phyloP scores from a whole-genome alignment of 30 jellyfish, hydroid and myxozoan species.

The Clytia hemisphaerica region DNA sequence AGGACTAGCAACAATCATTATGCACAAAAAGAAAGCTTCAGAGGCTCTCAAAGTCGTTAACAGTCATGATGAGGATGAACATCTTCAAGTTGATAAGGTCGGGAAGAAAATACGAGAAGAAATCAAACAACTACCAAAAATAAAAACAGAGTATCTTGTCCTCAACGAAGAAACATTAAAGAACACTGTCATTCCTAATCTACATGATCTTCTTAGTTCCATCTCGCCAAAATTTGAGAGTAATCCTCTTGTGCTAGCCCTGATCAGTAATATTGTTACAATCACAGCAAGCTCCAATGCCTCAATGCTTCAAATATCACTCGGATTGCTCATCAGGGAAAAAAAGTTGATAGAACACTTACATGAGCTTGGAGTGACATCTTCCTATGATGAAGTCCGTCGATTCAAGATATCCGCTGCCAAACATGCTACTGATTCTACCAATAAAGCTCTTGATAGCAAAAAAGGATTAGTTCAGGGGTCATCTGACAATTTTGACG shows the following conservation, averaged over 20 bases:
- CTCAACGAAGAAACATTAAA: neutral
- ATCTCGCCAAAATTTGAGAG: no score
- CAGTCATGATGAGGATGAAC: neutral
- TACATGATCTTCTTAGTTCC: no score
- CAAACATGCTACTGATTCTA: neutral
- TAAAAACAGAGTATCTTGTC: neutral
- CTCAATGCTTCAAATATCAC: neutral
- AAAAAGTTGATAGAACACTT: neutral
- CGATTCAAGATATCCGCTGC: slow-evolving; percentile 5
- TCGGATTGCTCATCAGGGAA: neutral
- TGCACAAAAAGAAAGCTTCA: slow-evolving; percentile 6
- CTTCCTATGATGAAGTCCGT: neutral
- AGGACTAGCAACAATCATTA: neutral
- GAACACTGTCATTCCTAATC: neutral
- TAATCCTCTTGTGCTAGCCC: neutral
- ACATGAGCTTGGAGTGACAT: neutral
- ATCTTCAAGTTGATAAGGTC: neutral
- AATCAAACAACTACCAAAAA: neutral
- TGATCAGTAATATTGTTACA: neutral
- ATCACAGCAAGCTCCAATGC: neutral
- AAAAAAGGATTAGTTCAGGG: slow-evolving; percentile 10
- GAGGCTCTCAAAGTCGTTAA: neutral
- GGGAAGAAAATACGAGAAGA: neutral
- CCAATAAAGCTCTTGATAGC: neutral
- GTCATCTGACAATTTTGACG: slow-evolving; percentile 15